phyloP scores from a whole-genome alignment of 2,113 vertebrate genomes.

The Neolamprologus tretocephalus region DNA sequence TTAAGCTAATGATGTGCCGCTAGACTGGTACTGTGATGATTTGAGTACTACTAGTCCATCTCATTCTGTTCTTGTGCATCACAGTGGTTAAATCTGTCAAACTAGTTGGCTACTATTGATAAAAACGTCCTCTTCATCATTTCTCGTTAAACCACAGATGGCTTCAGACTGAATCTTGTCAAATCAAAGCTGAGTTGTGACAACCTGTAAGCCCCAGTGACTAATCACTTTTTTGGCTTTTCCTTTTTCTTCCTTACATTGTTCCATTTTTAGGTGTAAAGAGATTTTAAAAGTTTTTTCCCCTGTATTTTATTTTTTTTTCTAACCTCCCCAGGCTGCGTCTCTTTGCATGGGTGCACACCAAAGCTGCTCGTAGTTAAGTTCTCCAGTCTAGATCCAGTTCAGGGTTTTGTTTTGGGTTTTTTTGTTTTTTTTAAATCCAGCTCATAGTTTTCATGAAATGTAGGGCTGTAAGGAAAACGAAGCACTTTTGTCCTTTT shows the following conservation, averaged over 20 bases:
- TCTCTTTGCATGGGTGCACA: conserved; percentile 48
- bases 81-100: conserved; percentile 39
- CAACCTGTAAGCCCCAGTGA: neutral
- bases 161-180: neutral
- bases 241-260: conserved; percentile 14
- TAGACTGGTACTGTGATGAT: conserved; percentile 50
- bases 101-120: conserved; percentile 30
- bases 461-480: conserved; percentile 55
- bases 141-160: neutral
- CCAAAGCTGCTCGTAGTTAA: conserved; percentile 60
- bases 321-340: conserved; percentile 12
- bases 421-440: neutral
- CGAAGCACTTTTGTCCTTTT: conserved; percentile 34
- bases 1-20: conserved; percentile 29
- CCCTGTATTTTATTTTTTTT: neutral
- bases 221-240: conserved; percentile 9
- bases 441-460: conserved; percentile 24
- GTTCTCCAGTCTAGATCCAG: neutral
- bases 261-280: conserved; percentile 10
- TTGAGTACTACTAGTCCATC: conserved; percentile 23
- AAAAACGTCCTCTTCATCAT: neutral
- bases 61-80: conserved; percentile 47
- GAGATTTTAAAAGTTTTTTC: neutral
- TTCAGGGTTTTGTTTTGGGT: neutral
- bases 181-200: neutral